These are phyloP conservation scores for Argyresthia goedartella DNA, from an alignment of 2,888 invertebrate genomes.

Conservation along the genomic window DNA sequence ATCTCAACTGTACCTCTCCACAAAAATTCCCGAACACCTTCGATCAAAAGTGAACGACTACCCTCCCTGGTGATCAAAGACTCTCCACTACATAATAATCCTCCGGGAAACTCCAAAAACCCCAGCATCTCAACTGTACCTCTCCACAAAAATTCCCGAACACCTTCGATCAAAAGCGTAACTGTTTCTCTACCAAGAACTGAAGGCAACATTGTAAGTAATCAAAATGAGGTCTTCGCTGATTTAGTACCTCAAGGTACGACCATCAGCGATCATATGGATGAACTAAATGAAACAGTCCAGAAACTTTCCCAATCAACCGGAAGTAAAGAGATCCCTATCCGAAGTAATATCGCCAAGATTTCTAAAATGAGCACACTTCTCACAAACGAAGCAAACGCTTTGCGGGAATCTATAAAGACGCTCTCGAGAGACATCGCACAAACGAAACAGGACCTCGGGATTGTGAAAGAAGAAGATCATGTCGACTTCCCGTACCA, in stretches of 20 bases:
- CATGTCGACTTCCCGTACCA: conserved; percentile 49
- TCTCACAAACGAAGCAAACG: conserved; percentile 52
- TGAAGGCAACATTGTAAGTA: neutral
- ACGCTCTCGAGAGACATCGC: conserved; percentile 41
- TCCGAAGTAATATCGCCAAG: conserved; percentile 39
- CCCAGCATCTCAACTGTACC: neutral
- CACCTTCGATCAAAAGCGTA: neutral
- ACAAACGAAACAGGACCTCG: conserved; percentile 35
- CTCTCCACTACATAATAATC: neutral
- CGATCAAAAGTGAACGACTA: neutral
- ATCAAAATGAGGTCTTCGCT: conserved; percentile 6
- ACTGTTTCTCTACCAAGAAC: neutral
- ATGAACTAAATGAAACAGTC: conserved; percentile 30
- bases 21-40: neutral
- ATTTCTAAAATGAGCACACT: conserved; percentile 50
- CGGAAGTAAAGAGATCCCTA: conserved; percentile 14
- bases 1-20: neutral
- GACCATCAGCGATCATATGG: conserved; percentile 29
- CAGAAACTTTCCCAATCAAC: conserved; percentile 25
- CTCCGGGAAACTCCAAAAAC: neutral
- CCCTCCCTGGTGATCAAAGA: neutral
- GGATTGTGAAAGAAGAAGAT: conserved; percentile 25
- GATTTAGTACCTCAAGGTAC: conserved; percentile 28
- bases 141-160: neutral
- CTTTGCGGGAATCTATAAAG: conserved; percentile 47